Conservation (phyloP, 2,797 vertebrate species). For the Clarias platycephalus region DNA sequence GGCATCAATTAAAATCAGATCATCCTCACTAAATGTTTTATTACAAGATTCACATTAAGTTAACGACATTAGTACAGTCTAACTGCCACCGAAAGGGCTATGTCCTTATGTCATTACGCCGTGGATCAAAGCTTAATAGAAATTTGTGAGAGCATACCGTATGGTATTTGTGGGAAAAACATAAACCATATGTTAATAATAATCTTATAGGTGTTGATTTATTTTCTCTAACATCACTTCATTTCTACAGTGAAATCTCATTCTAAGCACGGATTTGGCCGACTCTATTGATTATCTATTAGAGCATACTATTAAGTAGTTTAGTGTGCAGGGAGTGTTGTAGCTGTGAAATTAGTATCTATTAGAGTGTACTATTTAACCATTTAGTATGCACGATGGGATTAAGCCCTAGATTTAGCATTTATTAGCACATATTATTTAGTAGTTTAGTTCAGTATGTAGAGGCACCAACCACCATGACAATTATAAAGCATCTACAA, state of each 20-base stretch:
- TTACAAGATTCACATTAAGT: constrained; percentile 27
- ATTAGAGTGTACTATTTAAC: too few species aligned
- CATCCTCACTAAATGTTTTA: constrained; percentile 30
- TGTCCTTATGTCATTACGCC: too few species aligned
- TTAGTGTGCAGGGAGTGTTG: too few species aligned
- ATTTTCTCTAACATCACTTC: background rate
- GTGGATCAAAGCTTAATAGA: background rate
- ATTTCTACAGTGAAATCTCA: background rate
- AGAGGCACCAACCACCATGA: too few species aligned
- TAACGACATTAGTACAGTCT: constrained; percentile 12
- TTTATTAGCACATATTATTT: too few species aligned
- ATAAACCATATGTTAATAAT: background rate
- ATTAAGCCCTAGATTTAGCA: too few species aligned
- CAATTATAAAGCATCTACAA: too few species aligned
- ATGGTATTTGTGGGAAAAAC: background rate
- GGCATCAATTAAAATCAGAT: constrained; percentile 52
- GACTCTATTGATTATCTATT: too few species aligned
- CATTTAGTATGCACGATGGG: too few species aligned
- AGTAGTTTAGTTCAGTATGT: too few species aligned
- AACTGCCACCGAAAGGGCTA: background rate
- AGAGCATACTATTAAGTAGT: too few species aligned
- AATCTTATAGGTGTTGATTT: background rate
- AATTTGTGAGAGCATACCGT: background rate
- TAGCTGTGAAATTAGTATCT: too few species aligned
- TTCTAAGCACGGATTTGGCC: background rate